Evolutionary conservation across 2,113 vertebrate species (phyloP), one percentile per base, ranked within the genome.

Genomic region (Pollimyrus isidori): DNA sequence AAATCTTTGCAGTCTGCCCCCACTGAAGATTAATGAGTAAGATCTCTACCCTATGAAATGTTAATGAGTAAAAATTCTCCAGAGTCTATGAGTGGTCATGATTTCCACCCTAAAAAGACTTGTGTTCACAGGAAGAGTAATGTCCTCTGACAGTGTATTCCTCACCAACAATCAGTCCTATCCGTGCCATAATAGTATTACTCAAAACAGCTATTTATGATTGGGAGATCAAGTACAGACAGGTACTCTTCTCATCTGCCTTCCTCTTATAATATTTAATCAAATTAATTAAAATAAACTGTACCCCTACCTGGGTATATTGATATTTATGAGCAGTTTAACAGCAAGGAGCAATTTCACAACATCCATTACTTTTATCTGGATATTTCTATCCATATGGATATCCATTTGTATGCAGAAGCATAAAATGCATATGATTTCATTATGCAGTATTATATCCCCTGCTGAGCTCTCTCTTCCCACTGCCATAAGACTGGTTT

Each of bases 1-100:
- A 80, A 42, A 80, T 80, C 35, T 80, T 15, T 80, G 30, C 15
- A 26, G 11, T 42, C 73, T 39, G 73, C 35, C 73, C 73, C 73
- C 35, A 39, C 73, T 39, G 73, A 80, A 80, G 73, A 80, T 80
- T 80, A 80, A 80, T 42, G 73, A 80, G 13, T 19, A 80, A 80
- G 73, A 80, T 80, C 73, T 80, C 73, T 80, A 80, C 73, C 73
- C 73, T 80, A 39, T 80, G 30, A 80, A 80, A 80, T 80, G 35
- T 80, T 80, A 80, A 80, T 80, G 73, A 80, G 65, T 73, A 73
- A 76, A 76, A 76, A 76, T 76, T 76, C 69, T 17, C 69, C 69
- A 39, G 69, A 76, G 73, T 80, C 73, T 80, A 42, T 80, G 73
- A 80, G 73, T 80, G 73, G 73, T 42, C 73, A 80, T 39, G 73